Evolutionary conservation across 2,113 vertebrate genomes (phyloP).

Genomic region (Oncorhynchus keta): DNA sequence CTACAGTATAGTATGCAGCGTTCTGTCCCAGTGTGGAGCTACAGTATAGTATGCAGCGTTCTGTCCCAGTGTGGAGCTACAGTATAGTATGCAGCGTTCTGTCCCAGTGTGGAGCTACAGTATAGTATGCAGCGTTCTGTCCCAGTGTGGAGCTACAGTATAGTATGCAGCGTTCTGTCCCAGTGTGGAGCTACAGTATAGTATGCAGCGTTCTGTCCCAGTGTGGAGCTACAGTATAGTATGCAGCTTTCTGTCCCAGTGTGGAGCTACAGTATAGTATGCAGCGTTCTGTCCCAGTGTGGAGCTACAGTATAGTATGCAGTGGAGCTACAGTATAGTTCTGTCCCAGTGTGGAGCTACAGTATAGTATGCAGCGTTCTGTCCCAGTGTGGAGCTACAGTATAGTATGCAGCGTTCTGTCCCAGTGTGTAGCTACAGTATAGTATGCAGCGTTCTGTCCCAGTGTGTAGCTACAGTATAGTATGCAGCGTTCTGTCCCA

Average conservation of each 20-base stretch:
- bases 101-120: no score
- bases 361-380: slow-evolving; percentile 5
- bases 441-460: no score
- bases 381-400: slow-evolving; percentile 13
- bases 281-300: no score
- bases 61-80: slow-evolving; percentile 14
- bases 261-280: no score
- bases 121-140: no score
- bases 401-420: slow-evolving; percentile 13
- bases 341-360: slow-evolving; percentile 14
- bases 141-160: slow-evolving; percentile 11
- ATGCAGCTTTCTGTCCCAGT: slow-evolving; percentile 14
- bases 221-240: slow-evolving; percentile 11
- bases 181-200: no score
- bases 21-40: slow-evolving; percentile 16
- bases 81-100: slow-evolving; percentile 11
- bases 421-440: no score
- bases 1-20: slow-evolving; percentile 14
- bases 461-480: slow-evolving; percentile 11
- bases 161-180: slow-evolving; percentile 18
- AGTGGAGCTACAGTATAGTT: no score
- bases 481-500: slow-evolving; percentile 16
- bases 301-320: slow-evolving; percentile 14
- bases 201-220: no score
- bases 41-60: no score